Conservation (phyloP, 2,113 vertebrate species). For the Reinhardtius hippoglossoides region DNA sequence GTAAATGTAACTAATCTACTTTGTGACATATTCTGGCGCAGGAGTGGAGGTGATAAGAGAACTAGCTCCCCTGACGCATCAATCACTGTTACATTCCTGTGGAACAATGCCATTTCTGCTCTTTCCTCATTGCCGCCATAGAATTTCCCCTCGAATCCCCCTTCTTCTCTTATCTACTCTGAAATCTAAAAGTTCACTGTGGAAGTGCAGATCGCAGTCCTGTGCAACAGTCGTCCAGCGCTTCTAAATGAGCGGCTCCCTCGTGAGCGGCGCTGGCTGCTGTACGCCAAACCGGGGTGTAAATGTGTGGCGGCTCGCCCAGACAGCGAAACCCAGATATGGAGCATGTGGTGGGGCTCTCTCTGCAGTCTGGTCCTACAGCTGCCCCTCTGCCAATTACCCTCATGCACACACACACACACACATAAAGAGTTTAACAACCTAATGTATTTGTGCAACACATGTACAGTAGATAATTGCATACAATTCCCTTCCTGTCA, state of each 20-base stretch:
- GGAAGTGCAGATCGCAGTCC: slow-evolving; percentile 21
- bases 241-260: slow-evolving; percentile 53
- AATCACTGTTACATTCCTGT: slow-evolving; percentile 68
- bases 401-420: slow-evolving; percentile 39
- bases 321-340: slow-evolving; percentile 55
- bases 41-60: slow-evolving; percentile 67
- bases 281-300: slow-evolving; percentile 52
- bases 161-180: slow-evolving; percentile 18
- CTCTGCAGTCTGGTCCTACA: slow-evolving; percentile 71
- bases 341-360: slow-evolving; percentile 71
- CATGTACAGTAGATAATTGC: slow-evolving; percentile 12
- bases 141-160: slow-evolving; percentile 29
- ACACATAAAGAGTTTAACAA: slow-evolving; percentile 1
- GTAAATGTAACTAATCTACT: slow-evolving; percentile 68
- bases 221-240: slow-evolving; percentile 34
- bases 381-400: slow-evolving; percentile 64
- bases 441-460: slow-evolving; percentile 17
- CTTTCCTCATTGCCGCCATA: slow-evolving; percentile 10
- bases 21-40: slow-evolving; percentile 64
- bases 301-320: slow-evolving; percentile 60
- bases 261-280: slow-evolving; percentile 39
- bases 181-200: slow-evolving; percentile 14
- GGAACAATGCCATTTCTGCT: slow-evolving; percentile 40
- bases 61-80: slow-evolving; percentile 55
- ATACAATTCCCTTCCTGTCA: not conserved